Base-by-base conservation (phyloP, 2,113 vertebrate genomes). In the Nothocercus julius region DNA sequence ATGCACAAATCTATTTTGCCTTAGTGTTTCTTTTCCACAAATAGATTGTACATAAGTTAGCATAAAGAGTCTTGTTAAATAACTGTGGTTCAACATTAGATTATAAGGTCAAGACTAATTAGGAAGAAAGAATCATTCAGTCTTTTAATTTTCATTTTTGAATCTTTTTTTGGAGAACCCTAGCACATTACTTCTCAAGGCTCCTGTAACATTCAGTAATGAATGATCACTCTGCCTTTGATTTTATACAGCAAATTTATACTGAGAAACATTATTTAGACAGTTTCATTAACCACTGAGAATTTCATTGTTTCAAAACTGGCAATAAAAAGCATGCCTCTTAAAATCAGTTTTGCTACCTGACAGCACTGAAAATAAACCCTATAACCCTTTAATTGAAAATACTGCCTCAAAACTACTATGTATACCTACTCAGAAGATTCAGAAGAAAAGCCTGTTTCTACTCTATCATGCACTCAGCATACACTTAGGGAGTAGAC, bases 261-360 rank as follows among this genome's bases (percentile, higher is more conserved):
- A 78, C 16, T 44, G 8, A 94, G 16, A 7, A 28, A 81, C 47
- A 62, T 89, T 82, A 92, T 88, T 90, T 78, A 93, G 78, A 64
- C 45, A 66, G 15, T 91, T 87, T 66, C 34, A 89, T 92, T 92
- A 92, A 78, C 47, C 12, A 66, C 1, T 77, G 51, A 87, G 56
- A 72, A 32, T 92, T 82, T 51, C 13, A 70, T 76, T 85, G 45
- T 80, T 95, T 95, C 63, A 83, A 90, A 95, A 87, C 40, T 92
- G 45, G 19, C 61, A 78, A 81, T 92, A 89, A 91, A 91, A 87
- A 32, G 0, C 18, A 40, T 87, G 18, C 72, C 83, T 67, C 59
- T 85, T 89, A 82, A 82, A 87, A 95, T 62, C 34, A 64, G 14
- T 59, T 93, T 92, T 85, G 36, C 40, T 92, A 76, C 34, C 38